Conservation (phyloP, 2,888 invertebrate species). For the Ametastegia equiseti region DNA sequence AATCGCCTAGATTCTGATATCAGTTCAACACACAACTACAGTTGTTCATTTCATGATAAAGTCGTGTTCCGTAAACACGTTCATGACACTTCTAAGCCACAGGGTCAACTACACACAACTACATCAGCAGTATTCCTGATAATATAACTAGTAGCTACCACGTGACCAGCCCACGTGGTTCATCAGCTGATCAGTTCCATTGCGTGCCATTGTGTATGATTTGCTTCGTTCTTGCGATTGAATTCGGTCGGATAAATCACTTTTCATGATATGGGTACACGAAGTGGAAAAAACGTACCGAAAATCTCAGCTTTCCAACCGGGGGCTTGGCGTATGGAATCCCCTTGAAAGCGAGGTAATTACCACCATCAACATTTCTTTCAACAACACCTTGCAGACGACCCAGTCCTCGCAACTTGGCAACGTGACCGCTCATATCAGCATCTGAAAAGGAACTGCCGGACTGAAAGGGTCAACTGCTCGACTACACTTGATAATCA, state of each 20-base stretch:
- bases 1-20: no score
- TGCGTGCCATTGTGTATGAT: not conserved
- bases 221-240: not conserved
- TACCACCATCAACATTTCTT: constrained; percentile 54
- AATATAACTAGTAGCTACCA: not conserved
- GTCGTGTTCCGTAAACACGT: no score
- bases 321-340: constrained; percentile 67
- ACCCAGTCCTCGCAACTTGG: constrained; percentile 56
- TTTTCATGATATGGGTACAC: not conserved
- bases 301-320: constrained; percentile 62
- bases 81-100: no score
- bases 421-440: constrained; percentile 38
- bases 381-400: constrained; percentile 56
- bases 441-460: not conserved
- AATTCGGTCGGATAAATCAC: no score
- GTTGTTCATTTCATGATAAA: no score
- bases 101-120: no score
- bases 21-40: no score
- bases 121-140: no score
- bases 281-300: constrained; percentile 55
- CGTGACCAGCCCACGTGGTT: constrained; percentile 9
- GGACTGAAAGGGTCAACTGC: not conserved
- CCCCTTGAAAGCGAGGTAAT: constrained; percentile 63
- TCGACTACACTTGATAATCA: no score
- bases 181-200: not conserved